Conservation (phyloP, 1,140 invertebrate species). For the Drosophila mauritiana region DNA sequence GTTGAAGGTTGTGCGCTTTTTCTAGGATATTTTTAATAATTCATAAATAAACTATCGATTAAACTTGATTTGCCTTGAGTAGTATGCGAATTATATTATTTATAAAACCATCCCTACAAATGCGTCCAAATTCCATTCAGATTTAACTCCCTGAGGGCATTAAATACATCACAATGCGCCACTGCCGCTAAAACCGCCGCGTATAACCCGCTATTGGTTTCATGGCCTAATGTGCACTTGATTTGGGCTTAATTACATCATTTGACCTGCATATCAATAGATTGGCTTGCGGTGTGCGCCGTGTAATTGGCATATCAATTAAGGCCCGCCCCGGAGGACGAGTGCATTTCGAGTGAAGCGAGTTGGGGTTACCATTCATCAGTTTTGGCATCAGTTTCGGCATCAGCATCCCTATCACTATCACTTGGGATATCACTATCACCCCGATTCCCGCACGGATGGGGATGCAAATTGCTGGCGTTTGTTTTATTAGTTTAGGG, state of each 20-base stretch:
- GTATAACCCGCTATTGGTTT: conserved; percentile 15
- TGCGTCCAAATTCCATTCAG: background rate
- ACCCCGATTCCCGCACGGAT: background rate
- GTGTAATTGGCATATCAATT: conserved; percentile 56
- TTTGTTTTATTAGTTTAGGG: conserved; percentile 32
- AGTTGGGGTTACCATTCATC: background rate
- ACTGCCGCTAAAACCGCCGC: background rate
- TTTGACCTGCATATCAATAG: conserved; percentile 55
- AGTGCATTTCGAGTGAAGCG: conserved; percentile 10
- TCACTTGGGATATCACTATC: background rate
- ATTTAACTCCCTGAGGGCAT: conserved; percentile 4
- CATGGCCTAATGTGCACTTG: conserved; percentile 51
- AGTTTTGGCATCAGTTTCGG: conserved; percentile 5
- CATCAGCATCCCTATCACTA: conserved; percentile 1
- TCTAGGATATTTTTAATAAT: background rate
- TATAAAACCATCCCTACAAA: background rate
- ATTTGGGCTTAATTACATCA: conserved; percentile 52
- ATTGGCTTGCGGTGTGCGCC: conserved; percentile 24
- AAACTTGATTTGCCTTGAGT: background rate
- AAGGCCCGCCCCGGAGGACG: conserved; percentile 15
- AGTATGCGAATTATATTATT: background rate
- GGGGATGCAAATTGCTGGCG: conserved; percentile 29
- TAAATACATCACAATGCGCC: conserved; percentile 4
- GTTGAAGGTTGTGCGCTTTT: background rate
- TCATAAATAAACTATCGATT: background rate